Base-by-base conservation (phyloP, 2,797 vertebrate genomes). In the Scleropages formosus region DNA sequence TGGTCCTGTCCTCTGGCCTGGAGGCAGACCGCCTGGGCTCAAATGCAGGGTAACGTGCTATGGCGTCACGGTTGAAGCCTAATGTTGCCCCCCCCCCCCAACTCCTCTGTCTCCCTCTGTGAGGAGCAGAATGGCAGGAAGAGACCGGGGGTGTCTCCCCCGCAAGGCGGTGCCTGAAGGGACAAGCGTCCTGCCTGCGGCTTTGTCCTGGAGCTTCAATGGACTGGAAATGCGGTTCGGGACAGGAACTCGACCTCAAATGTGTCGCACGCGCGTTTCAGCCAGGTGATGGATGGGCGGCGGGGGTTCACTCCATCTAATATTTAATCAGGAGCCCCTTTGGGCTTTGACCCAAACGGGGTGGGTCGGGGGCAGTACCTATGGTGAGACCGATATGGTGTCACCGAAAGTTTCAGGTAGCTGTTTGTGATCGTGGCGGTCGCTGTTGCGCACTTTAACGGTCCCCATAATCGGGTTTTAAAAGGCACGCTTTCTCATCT, bases 111-210 rank as follows among this genome's bases (percentile, higher is more conserved):
- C 8, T 20, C 12, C 66, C 92, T 90, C 88, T 91, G 91, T 91
- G 88, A 88, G 88, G 88, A 84, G 39, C 89, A 92, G 90, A 91
- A 91, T 91, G 90, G 90, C 90, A 90, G 90, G 90, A 93, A 91
- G 89, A 73, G 81, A 51, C 22, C 10, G 46, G 44, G 66, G 66
- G 66, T 24, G 31, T 39, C 31, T 31, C 31, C 6, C 31, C 31
- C 31, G 39, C 31, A 7, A 15, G 66, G 31, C 39, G 31, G 31
- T 31, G 84, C 82, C 81, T 82, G 83, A 87, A 87, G 85, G 85
- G 85, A 81, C 82, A 86, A n/a, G 88, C 84, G 87, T 39, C 31
- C 31, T 39, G 31, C 31, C 6, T 39, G 31, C 39, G 31, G 2
- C 31, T 39, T 39, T 39, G 31, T 39, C 31, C 31, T 31, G 6